Evolutionary conservation across 2,797 vertebrate species (phyloP).

Genomic region (Esox lucius): DNA sequence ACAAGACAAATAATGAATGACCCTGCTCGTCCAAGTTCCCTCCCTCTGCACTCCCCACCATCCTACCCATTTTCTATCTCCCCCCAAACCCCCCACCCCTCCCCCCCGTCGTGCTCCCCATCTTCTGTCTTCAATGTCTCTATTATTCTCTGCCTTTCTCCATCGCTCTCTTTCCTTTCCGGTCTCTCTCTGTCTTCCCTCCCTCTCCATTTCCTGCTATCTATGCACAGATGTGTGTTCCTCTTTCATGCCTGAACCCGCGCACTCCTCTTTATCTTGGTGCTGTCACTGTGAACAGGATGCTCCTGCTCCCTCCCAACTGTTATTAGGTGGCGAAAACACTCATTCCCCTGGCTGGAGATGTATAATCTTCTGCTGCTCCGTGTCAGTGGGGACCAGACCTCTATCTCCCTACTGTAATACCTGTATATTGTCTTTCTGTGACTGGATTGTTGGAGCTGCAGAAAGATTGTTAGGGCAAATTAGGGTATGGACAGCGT

Average conservation of each 20-base stretch:
- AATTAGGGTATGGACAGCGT: background rate
- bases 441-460: background rate
- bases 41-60: background rate
- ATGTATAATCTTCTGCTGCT: no score
- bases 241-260: no score
- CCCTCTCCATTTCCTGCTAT: constrained; percentile 13
- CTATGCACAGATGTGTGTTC: no score
- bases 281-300: no score
- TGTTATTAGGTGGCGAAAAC: no score
- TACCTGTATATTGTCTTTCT: background rate
- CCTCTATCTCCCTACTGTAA: background rate
- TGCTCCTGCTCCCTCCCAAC: no score
- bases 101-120: background rate
- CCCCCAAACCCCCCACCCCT: background rate
- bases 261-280: no score
- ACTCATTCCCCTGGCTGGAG: no score
- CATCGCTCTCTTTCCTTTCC: constrained; percentile 18
- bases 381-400: no score
- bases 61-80: background rate
- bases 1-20: constrained; percentile 68
- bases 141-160: constrained; percentile 17
- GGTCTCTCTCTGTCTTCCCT: constrained; percentile 45
- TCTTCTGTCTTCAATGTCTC: background rate
- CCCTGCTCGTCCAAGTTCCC: constrained; percentile 28
- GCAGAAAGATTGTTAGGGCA: background rate